Conservation (phyloP, 2,888 invertebrate species). For the Drosophila helvetica region DNA sequence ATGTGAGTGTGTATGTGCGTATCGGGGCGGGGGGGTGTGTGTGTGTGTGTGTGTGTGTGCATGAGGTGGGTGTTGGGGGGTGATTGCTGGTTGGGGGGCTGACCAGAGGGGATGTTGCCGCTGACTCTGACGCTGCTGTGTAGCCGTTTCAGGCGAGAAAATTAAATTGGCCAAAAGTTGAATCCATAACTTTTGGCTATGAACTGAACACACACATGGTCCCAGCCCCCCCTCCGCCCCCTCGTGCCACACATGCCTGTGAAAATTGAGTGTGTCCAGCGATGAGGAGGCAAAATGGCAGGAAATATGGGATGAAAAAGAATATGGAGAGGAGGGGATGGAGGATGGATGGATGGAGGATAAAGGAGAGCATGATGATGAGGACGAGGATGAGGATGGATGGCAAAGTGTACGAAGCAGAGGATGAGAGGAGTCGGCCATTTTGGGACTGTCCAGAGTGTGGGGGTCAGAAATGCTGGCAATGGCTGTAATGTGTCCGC, state of each 20-base stretch:
- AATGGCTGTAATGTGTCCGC: background rate
- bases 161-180: conserved; percentile 83
- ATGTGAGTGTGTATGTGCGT: no score
- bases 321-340: conserved; percentile 11
- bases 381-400: conserved; percentile 3
- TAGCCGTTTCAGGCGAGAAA: conserved; percentile 82
- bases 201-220: conserved; percentile 59
- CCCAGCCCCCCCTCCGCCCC: conserved; percentile 2
- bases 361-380: background rate
- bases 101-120: conserved; percentile 13
- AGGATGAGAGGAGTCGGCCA: conserved; percentile 57
- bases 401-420: background rate
- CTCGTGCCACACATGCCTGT: conserved; percentile 48
- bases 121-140: conserved; percentile 65
- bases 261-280: conserved; percentile 75
- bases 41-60: background rate
- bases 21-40: background rate
- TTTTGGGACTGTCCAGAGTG: conserved; percentile 50
- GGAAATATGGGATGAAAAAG: conserved; percentile 1
- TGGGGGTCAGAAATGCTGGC: background rate
- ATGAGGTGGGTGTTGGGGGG: background rate
- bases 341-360: background rate
- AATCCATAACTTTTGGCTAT: conserved; percentile 79
- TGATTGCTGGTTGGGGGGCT: background rate
- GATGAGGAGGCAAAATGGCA: conserved; percentile 38